phyloP scores from a whole-genome alignment of 2,888 invertebrate species.

The Drosophila paramelanica region DNA sequence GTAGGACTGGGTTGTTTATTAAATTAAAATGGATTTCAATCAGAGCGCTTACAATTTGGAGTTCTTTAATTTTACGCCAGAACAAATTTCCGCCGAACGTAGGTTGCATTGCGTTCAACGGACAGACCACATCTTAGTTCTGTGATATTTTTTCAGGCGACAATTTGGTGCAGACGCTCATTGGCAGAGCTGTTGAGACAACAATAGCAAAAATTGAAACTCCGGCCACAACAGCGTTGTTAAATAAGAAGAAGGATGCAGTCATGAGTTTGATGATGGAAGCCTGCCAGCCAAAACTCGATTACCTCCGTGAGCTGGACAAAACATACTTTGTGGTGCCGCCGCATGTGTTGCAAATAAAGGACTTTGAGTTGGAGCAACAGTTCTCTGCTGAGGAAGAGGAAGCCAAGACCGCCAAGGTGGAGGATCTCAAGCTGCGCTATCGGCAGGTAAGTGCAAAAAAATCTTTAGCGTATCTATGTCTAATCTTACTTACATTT shows the following conservation, averaged over 20 bases:
- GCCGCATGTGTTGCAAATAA: constrained; percentile 73
- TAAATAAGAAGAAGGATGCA: constrained; percentile 48
- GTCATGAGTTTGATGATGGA: constrained; percentile 64
- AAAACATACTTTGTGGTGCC: constrained; percentile 76
- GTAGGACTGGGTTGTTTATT: not conserved
- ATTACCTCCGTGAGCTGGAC: constrained; percentile 63
- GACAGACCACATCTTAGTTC: not conserved
- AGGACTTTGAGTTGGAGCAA: constrained; percentile 72
- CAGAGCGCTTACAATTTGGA: constrained; percentile 47
- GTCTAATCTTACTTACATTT: not conserved
- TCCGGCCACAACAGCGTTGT: constrained; percentile 52
- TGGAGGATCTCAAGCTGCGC: constrained; percentile 61
- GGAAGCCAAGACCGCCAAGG: constrained; percentile 41
- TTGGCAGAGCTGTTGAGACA: constrained; percentile 51
- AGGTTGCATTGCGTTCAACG: constrained; percentile 2
- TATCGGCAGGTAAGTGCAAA: constrained; percentile 71
- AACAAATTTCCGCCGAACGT: constrained; percentile 59
- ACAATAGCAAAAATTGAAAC: constrained; percentile 58
- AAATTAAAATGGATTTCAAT: constrained; percentile 54
- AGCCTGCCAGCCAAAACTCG: constrained; percentile 55
- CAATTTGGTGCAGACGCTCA: constrained; percentile 51
- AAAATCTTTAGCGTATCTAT: not conserved
- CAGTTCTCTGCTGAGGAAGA: constrained; percentile 66
- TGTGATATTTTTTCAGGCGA: constrained; percentile 51
- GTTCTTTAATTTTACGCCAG: constrained; percentile 61